A percentile compares a stretch with the other conserved stretches of the same genome.
These are phyloP conservation scores for Plemyria rubiginata DNA, from an alignment of 2,888 invertebrate genomes.

Conservation along the genomic window DNA sequence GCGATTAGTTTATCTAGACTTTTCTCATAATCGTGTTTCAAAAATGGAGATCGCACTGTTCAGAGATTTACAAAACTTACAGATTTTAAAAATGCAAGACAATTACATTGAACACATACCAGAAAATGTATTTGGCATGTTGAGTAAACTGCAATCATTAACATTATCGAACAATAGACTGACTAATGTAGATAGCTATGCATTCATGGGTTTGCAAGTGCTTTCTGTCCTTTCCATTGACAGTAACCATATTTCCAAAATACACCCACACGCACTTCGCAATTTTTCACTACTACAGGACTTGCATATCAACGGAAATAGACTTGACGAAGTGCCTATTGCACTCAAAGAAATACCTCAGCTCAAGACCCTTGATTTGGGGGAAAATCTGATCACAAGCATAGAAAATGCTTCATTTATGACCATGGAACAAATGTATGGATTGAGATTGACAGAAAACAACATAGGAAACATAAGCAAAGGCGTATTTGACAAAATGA, in stretches of 20 bases:
- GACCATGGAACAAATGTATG: constrained; percentile 91
- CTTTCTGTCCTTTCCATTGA: constrained; percentile 91
- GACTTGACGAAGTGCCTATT: constrained; percentile 89
- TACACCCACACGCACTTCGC: constrained; percentile 90
- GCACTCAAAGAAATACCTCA: constrained; percentile 90
- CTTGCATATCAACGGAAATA: constrained; percentile 92
- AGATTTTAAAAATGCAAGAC: constrained; percentile 91
- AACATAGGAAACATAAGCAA: constrained; percentile 91
- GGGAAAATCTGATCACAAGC: constrained; percentile 92
- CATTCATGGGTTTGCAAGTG: constrained; percentile 90
- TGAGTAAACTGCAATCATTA: constrained; percentile 92
- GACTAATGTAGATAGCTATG: constrained; percentile 89
- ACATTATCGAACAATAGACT: constrained; percentile 92
- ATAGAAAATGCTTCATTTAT: constrained; percentile 92
- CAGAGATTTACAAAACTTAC: constrained; percentile 90
- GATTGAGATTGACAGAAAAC: constrained; percentile 93
- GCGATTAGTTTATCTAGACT: constrained; percentile 90
- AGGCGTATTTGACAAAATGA: constrained; percentile 92
- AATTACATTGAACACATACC: constrained; percentile 91
- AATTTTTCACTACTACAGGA: constrained; percentile 93
- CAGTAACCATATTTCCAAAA: constrained; percentile 90
- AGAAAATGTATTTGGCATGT: constrained; percentile 91
- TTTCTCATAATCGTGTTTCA: constrained; percentile 90
- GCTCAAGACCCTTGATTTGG: constrained; percentile 92
- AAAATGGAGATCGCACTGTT: constrained; percentile 91